Evolutionary conservation across 2,113 vertebrate genomes (phyloP).

Genomic region (Pholis gunnellus): DNA sequence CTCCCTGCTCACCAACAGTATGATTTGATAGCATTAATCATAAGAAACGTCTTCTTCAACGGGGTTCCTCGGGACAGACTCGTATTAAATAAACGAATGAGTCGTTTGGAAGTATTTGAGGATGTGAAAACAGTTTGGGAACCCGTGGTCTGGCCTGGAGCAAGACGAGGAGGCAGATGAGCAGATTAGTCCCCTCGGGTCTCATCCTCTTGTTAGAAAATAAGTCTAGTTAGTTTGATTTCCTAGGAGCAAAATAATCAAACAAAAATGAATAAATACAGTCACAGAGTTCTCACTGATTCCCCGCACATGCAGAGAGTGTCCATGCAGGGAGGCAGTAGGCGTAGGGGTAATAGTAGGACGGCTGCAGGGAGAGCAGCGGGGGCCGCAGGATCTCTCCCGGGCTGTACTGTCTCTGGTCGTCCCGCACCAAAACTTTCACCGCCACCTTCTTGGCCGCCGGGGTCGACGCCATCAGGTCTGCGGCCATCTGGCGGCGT

Average conservation of each 20-base stretch:
- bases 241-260: slow-evolving; percentile 57
- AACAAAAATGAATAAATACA: slow-evolving; percentile 73
- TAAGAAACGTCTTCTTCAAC: slow-evolving; percentile 3
- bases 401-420: slow-evolving; percentile 97
- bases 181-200: slow-evolving; percentile 40
- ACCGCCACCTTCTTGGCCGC: slow-evolving; percentile 97
- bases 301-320: slow-evolving; percentile 90
- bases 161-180: slow-evolving; percentile 83
- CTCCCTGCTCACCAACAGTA: slow-evolving; percentile 28
- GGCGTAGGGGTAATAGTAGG: slow-evolving; percentile 95
- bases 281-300: slow-evolving; percentile 76
- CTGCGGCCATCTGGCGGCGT: slow-evolving; percentile 96
- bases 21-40: slow-evolving; percentile 20
- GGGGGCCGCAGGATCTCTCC: slow-evolving; percentile 93
- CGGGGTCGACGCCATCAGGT: slow-evolving; percentile 92
- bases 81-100: not conserved
- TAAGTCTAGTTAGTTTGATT: slow-evolving; percentile 36
- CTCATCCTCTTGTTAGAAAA: slow-evolving; percentile 61
- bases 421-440: slow-evolving; percentile 97
- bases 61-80: slow-evolving; percentile 4
- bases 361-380: slow-evolving; percentile 91
- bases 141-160: slow-evolving; percentile 42
- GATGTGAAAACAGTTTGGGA: slow-evolving; percentile 18
- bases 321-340: slow-evolving; percentile 98
- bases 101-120: slow-evolving; percentile 28